A percentile compares a stretch with the other conserved stretches of the same genome.
Evolutionary conservation across 2,113 vertebrate species (phyloP).

Genomic region (Pangasianodon gigas): DNA sequence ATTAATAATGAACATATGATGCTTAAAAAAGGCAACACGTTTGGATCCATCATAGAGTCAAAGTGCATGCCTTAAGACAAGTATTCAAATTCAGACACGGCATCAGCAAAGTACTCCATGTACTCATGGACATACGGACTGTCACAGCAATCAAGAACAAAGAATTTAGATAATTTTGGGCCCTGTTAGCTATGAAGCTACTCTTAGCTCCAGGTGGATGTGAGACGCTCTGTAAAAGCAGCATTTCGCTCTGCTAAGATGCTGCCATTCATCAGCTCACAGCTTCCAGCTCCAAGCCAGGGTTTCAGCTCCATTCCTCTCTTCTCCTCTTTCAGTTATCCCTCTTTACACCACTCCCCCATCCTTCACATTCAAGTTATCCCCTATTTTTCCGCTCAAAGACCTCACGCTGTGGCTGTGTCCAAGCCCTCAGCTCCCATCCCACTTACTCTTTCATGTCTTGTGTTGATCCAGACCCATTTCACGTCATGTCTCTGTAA

Average conservation of each 20-base stretch:
- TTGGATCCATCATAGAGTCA: neutral
- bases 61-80: neutral
- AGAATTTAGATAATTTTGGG: neutral
- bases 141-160: neutral
- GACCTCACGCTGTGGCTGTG: constrained; percentile 52
- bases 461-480: constrained; percentile 42
- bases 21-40: neutral
- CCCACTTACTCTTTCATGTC: constrained; percentile 50
- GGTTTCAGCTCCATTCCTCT: constrained; percentile 34
- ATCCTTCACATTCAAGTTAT: constrained; percentile 49
- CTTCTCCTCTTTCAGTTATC: constrained; percentile 24
- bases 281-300: constrained; percentile 41
- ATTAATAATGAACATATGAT: neutral
- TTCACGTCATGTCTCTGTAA: constrained; percentile 49
- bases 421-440: constrained; percentile 51
- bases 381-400: constrained; percentile 50
- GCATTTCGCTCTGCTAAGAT: constrained; percentile 22
- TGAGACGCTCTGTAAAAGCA: neutral
- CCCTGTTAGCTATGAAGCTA: neutral
- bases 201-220: constrained; percentile 21
- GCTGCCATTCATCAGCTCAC: constrained; percentile 39
- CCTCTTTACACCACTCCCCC: constrained; percentile 8
- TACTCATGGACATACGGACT: neutral
- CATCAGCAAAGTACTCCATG: constrained; percentile 1
- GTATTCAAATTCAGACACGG: neutral